Evolutionary conservation across 2,113 vertebrate genomes (phyloP).

Genomic region (Psittacula cyanocephala): DNA sequence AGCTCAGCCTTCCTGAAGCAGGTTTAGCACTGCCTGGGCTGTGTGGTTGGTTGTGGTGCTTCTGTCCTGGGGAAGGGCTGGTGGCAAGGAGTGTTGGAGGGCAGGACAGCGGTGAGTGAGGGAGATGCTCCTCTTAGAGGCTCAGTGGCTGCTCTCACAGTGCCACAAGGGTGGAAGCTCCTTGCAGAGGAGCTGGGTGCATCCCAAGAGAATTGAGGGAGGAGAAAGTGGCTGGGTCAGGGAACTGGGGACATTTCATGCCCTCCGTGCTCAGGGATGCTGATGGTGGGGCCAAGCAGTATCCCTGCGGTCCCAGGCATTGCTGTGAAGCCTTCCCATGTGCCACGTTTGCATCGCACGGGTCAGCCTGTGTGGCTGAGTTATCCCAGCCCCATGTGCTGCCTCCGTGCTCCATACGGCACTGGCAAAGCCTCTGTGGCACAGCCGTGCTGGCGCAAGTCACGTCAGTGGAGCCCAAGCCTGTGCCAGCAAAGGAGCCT

Average conservation of each 20-base stretch:
- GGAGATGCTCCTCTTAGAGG: background rate
- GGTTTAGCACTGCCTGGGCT: background rate
- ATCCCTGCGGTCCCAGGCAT: accelerated
- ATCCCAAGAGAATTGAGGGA: background rate
- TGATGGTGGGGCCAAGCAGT: accelerated
- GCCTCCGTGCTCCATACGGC: accelerated
- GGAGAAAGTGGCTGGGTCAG: accelerated
- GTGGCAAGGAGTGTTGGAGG: background rate
- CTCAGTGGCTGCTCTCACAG: background rate
- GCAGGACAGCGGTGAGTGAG: accelerated
- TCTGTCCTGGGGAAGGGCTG: accelerated
- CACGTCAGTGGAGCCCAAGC: background rate
- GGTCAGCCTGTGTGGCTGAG: background rate
- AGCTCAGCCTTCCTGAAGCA: background rate
- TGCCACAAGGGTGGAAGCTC: background rate
- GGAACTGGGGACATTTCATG: accelerated
- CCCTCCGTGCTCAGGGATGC: background rate
- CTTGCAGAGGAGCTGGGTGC: background rate
- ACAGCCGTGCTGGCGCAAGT: background rate
- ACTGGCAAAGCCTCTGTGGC: background rate
- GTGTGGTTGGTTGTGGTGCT: accelerated
- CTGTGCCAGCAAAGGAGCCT: background rate
- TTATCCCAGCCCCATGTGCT: background rate
- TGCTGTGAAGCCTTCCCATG: background rate
- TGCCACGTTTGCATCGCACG: accelerated